Conservation (phyloP, 2,797 vertebrate genomes). For the Arvicola amphibius region DNA sequence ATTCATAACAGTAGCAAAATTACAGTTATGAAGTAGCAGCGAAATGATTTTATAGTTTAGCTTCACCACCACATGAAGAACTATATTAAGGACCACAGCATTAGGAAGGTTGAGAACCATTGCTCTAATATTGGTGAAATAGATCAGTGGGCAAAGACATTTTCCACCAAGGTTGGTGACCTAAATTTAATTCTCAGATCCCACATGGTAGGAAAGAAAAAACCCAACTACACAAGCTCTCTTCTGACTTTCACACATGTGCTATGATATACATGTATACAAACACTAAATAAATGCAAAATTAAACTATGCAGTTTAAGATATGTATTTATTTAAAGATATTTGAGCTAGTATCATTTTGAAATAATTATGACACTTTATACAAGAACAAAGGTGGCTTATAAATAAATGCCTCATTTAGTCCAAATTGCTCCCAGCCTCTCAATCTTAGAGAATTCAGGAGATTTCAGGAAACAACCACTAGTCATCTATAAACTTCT, state of each 20-base stretch:
- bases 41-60: not conserved
- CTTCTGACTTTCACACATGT: not conserved
- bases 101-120: not conserved
- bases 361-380: not conserved
- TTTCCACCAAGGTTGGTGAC: not conserved
- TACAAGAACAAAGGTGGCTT: not conserved
- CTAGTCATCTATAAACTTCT: not conserved
- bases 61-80: not conserved
- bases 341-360: not conserved
- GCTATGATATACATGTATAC: not conserved
- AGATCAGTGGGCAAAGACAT: not conserved
- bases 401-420: not conserved
- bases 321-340: not conserved
- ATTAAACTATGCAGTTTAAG: not conserved
- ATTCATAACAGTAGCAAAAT: not conserved
- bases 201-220: not conserved
- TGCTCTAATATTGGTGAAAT: not conserved
- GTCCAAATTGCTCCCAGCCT: not conserved
- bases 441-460: not conserved
- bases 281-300: not conserved
- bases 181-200: not conserved
- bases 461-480: not conserved
- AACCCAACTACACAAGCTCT: not conserved
- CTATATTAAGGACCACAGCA: not conserved
- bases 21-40: not conserved